A percentile compares a stretch with the other conserved stretches of the same genome.
phyloP scores from a whole-genome alignment of 2,888 invertebrate genomes.

The Amorpha juglandis region DNA sequence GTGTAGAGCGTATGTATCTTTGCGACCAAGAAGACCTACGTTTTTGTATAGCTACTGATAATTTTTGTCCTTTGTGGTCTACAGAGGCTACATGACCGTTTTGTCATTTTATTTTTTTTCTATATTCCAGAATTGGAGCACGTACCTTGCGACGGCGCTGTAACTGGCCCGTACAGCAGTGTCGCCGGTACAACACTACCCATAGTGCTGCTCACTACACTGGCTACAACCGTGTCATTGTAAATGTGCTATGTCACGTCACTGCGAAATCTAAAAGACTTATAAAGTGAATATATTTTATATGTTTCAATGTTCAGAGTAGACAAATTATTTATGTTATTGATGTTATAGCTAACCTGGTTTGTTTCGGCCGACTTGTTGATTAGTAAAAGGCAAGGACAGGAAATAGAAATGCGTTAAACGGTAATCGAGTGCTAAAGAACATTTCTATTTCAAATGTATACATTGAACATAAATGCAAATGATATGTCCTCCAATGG shows the following conservation, averaged over 20 bases:
- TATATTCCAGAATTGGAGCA: constrained; percentile 73
- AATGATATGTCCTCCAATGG: background rate
- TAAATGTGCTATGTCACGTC: constrained; percentile 49
- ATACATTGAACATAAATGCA: background rate
- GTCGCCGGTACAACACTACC: constrained; percentile 75
- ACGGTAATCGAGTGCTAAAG: background rate
- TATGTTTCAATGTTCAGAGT: constrained; percentile 33
- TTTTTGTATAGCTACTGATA: no score
- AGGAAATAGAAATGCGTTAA: background rate
- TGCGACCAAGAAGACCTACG: no score
- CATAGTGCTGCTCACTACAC: constrained; percentile 68
- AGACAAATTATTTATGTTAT: constrained; percentile 43
- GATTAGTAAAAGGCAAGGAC: background rate
- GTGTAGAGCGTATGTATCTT: no score
- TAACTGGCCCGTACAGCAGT: constrained; percentile 80
- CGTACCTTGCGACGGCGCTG: constrained; percentile 79
- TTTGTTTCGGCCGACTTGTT: background rate
- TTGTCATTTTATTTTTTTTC: background rate
- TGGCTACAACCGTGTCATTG: constrained; percentile 75
- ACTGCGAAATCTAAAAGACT: constrained; percentile 21
- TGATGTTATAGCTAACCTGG: constrained; percentile 15
- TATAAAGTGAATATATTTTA: constrained; percentile 33
- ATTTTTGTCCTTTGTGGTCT: no score
- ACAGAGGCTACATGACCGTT: no score
- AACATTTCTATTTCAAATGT: background rate